Evolutionary conservation across 2,113 vertebrate species (phyloP).

Genomic region (Brienomyrus longianalis): DNA sequence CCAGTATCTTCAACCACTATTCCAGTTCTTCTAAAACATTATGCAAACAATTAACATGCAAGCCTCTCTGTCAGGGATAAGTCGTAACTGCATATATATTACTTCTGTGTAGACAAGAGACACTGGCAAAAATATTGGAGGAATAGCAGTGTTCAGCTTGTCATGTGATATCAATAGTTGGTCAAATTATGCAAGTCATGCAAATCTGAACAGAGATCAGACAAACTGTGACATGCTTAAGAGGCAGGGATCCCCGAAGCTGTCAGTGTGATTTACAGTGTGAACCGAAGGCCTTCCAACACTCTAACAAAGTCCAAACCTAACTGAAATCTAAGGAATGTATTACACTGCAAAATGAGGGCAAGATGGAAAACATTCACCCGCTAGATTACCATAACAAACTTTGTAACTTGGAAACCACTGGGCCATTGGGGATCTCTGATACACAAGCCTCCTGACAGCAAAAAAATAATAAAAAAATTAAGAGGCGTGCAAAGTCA

Average conservation of each 20-base stretch:
- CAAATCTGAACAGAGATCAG: background rate
- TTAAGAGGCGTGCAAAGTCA: background rate
- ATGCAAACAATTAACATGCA: background rate
- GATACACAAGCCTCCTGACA: background rate
- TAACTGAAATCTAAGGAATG: background rate
- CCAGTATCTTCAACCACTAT: background rate
- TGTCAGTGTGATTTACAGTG: background rate
- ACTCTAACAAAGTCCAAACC: background rate
- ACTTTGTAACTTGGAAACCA: background rate
- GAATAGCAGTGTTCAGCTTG: background rate
- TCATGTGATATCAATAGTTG: background rate
- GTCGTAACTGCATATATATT: background rate
- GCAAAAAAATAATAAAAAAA: background rate
- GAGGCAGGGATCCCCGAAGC: background rate
- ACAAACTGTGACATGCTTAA: constrained; percentile 1
- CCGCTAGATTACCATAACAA: background rate
- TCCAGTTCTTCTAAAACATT: background rate
- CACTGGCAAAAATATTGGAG: background rate
- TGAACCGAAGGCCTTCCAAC: background rate
- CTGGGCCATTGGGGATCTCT: background rate
- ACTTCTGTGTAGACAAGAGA: background rate
- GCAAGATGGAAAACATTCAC: background rate
- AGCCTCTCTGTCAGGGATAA: background rate
- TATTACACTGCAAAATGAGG: background rate
- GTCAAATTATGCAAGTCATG: background rate